phyloP scores from a whole-genome alignment of 2,797 vertebrate genomes.

The Salarias fasciatus region DNA sequence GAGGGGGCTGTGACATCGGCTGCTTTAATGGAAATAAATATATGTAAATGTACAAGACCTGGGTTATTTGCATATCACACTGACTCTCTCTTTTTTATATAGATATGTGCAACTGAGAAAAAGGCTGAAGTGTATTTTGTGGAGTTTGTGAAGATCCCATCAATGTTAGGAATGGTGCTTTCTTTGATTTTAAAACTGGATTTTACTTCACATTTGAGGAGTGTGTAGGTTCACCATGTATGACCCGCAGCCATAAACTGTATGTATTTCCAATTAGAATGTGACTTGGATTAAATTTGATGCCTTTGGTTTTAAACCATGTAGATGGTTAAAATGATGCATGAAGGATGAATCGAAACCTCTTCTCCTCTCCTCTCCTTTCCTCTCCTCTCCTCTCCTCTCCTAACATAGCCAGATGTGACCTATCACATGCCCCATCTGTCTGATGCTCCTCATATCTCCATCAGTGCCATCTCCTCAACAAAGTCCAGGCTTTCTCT shows the following conservation, averaged over 20 bases:
- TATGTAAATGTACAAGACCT: neutral
- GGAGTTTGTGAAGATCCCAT: too few relatives aligned
- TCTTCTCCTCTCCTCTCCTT: neutral
- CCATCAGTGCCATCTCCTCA: constrained; percentile 37
- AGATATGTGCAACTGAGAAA: neutral
- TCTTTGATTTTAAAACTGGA: too few relatives aligned
- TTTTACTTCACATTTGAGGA: too few relatives aligned
- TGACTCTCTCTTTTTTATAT: neutral
- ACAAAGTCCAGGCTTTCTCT: constrained; percentile 29
- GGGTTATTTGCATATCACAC: neutral
- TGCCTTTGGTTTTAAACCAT: too few relatives aligned
- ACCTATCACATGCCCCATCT: constrained; percentile 73
- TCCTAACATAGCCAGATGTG: constrained; percentile 63
- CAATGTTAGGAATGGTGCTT: too few relatives aligned
- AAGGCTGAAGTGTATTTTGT: too few relatives aligned
- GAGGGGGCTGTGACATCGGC: neutral
- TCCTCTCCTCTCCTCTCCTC: constrained; percentile 7
- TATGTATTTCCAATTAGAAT: too few relatives aligned
- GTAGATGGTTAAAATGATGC: too few relatives aligned
- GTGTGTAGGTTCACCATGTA: too few relatives aligned
- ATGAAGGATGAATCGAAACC: too few relatives aligned
- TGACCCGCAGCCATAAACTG: too few relatives aligned
- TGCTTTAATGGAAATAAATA: neutral
- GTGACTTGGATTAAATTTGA: too few relatives aligned
- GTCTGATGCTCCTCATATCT: constrained; percentile 63